Evolutionary conservation across 1,140 invertebrate species (phyloP).

Genomic region (Cotesia vestalis): DNA sequence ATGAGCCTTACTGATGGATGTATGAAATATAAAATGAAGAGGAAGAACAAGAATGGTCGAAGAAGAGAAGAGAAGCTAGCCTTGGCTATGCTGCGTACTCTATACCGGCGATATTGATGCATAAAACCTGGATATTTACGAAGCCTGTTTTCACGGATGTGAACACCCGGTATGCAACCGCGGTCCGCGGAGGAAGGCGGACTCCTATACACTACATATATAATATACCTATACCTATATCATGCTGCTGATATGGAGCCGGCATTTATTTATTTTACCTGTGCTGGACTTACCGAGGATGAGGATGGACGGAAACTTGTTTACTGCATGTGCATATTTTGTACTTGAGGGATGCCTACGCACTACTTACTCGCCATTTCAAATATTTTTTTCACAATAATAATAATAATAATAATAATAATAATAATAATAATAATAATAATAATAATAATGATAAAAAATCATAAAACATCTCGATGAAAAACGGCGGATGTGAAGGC

Average conservation of each 20-base stretch:
- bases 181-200: constrained; percentile 44
- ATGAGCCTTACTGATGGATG: no score
- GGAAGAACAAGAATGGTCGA: not conserved
- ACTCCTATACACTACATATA: constrained; percentile 9
- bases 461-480: no score
- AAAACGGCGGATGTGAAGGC: not conserved
- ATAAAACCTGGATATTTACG: constrained; percentile 63
- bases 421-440: not conserved
- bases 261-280: constrained; percentile 62
- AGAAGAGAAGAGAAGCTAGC: constrained; percentile 15
- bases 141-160: constrained; percentile 64
- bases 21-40: not conserved
- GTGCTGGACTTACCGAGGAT: constrained; percentile 21
- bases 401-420: not conserved
- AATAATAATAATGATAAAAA: not conserved
- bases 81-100: not conserved
- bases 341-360: constrained; percentile 29
- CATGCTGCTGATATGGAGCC: constrained; percentile 43
- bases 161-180: constrained; percentile 61
- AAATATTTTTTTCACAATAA: not conserved
- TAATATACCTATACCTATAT: no score
- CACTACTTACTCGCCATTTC: not conserved
- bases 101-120: constrained; percentile 48
- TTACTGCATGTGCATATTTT: constrained; percentile 40
- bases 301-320: constrained; percentile 60